A percentile compares a stretch with the other conserved stretches of the same genome.
Conservation (phyloP, 2,113 vertebrate species). For the Morone saxatilis region DNA sequence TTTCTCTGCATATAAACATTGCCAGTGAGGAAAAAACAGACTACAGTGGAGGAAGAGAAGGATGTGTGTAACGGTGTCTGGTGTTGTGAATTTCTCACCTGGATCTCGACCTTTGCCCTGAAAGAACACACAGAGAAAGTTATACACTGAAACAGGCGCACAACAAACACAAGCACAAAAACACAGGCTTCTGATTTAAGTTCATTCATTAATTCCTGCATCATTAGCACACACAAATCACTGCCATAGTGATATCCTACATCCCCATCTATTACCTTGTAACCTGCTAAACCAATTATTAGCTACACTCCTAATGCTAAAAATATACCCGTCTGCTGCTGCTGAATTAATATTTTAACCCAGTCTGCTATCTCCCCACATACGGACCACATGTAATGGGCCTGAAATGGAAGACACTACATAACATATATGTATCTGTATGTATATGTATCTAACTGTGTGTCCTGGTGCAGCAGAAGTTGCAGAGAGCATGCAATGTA, state of each 20-base stretch:
- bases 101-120: constrained; percentile 88
- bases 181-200: no score
- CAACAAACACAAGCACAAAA: constrained; percentile 9
- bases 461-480: constrained; percentile 1
- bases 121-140: constrained; percentile 36
- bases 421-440: background rate
- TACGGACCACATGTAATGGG: constrained; percentile 21
- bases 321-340: background rate
- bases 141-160: constrained; percentile 7
- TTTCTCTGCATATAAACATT: constrained; percentile 14
- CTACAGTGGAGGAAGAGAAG: background rate
- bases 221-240: background rate
- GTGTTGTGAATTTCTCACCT: constrained; percentile 84
- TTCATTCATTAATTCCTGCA: background rate
- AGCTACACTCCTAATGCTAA: background rate
- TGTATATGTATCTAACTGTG: background rate
- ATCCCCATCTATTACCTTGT: background rate
- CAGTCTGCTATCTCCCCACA: constrained; percentile 5
- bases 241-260: background rate
- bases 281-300: constrained; percentile 28
- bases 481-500: background rate
- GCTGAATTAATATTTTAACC: constrained; percentile 25
- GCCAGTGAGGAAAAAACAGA: background rate
- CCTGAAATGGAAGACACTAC: background rate
- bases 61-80: background rate